Conservation (phyloP, 2,113 vertebrate species). For the Centropus bengalensis region DNA sequence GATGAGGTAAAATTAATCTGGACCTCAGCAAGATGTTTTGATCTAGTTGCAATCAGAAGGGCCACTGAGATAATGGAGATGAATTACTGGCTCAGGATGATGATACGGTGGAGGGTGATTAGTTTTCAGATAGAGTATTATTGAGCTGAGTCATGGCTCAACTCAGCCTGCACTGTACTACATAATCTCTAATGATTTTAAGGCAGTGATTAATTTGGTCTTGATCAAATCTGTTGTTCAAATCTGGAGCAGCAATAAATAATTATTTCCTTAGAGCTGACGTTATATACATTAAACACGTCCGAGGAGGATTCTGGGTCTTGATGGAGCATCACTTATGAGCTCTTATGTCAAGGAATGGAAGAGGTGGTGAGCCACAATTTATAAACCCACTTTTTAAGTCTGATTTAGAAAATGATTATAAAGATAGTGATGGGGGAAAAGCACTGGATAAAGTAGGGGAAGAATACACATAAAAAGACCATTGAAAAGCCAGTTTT, state of each 20-base stretch:
- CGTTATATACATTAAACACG: background rate
- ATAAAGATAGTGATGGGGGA: background rate
- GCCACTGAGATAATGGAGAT: constrained; percentile 60
- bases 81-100: constrained; percentile 40
- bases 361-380: background rate
- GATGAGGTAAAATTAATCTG: constrained; percentile 56
- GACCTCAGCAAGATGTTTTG: constrained; percentile 62
- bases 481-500: background rate
- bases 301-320: background rate
- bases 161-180: background rate
- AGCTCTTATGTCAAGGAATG: background rate
- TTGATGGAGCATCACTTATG: background rate
- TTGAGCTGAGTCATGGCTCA: constrained; percentile 32
- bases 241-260: constrained; percentile 32
- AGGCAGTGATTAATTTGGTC: constrained; percentile 53
- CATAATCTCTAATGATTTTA: constrained; percentile 39
- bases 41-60: constrained; percentile 46
- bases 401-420: constrained; percentile 6
- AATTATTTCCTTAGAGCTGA: background rate
- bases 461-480: background rate
- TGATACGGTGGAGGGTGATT: constrained; percentile 31
- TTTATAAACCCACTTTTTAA: background rate
- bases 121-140: constrained; percentile 40
- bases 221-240: constrained; percentile 36
- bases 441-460: background rate